Base-by-base conservation (phyloP, 2,113 vertebrate genomes). In the Trichomycterus rosablanca region DNA sequence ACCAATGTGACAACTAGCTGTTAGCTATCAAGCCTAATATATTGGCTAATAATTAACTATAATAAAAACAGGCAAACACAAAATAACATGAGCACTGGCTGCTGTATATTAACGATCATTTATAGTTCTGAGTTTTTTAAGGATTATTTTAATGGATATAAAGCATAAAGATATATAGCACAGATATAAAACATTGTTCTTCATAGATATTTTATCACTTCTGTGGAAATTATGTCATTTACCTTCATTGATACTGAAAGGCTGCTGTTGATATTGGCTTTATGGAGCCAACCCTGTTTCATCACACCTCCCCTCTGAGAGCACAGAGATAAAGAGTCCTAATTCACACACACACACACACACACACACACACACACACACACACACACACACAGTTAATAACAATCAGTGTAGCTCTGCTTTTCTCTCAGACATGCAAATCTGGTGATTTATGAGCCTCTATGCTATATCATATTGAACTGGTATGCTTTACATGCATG, bases 221-320 rank as follows among this genome's bases (percentile, higher is more conserved):
- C n/a, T n/a, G n/a, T n/a, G n/a, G n/a, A n/a, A n/a, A n/a, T n/a
- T n/a, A n/a, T n/a, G n/a, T 54, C 12, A 78, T 90, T 89, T 86
- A 98, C 95, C 92, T 90, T 94, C 93, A 97, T 97, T 78, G 94
- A 93, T 50, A 97, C 95, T 1, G 92, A 94, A 81, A 98, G 92
- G 15, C 94, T 94, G 85, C 91, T 97, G 74, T 97, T 97, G 59
- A 97, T 89, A 66, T 98, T 98, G 64, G 94, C 95, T 79, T 95
- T 98, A 83, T 93, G 89, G 59, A 98, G 84, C 96, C 95, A 98
- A 76, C 96, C 96, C 83, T 98, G 95, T 78, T 93, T 97, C 82
- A 97, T 90, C 70, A 97, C 85, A 14, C 95, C 95, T 4, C 92
- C 93, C 73, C 88, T 97, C 80, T 97, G 93, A 53, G 95, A 97